A percentile compares a stretch with the other conserved stretches of the same genome.
phyloP scores from a whole-genome alignment of 2,113 vertebrate species.

The Rhinolophus sinicus region DNA sequence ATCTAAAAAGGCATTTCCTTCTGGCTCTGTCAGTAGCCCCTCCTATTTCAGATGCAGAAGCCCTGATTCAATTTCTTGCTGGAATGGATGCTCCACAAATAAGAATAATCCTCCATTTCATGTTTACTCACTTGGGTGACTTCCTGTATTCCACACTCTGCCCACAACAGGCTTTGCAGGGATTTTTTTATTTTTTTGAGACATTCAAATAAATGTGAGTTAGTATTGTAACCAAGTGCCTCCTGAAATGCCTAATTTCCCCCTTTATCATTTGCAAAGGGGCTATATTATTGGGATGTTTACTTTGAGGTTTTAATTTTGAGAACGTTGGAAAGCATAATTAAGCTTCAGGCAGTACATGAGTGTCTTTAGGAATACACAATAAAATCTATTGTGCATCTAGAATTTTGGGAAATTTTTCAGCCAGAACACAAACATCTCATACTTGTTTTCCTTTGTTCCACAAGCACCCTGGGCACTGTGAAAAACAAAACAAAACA shows the following conservation, averaged over 20 bases:
- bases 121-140: slow-evolving; percentile 61
- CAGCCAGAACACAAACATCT: not conserved
- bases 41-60: slow-evolving; percentile 52
- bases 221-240: slow-evolving; percentile 24
- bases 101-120: slow-evolving; percentile 70
- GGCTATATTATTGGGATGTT: slow-evolving; percentile 48
- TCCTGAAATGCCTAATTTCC: slow-evolving; percentile 58
- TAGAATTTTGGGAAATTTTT: slow-evolving; percentile 31
- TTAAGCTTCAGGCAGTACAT: slow-evolving; percentile 16
- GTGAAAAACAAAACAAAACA: not conserved
- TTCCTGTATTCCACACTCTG: slow-evolving; percentile 53
- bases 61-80: slow-evolving; percentile 63
- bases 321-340: slow-evolving; percentile 46
- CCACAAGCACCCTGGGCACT: not conserved
- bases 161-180: slow-evolving; percentile 37
- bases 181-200: slow-evolving; percentile 54
- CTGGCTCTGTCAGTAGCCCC: not conserved
- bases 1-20: not conserved
- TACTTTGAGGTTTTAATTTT: slow-evolving; percentile 68
- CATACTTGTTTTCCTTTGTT: not conserved
- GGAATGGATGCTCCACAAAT: slow-evolving; percentile 69
- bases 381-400: slow-evolving; percentile 34
- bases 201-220: slow-evolving; percentile 56
- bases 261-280: slow-evolving; percentile 56
- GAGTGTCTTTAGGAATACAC: slow-evolving; percentile 53